Evolutionary conservation across 2,888 invertebrate genomes (phyloP), one percentile per base, ranked within the genome.

Genomic region (Caenorhabditis sp.): DNA sequence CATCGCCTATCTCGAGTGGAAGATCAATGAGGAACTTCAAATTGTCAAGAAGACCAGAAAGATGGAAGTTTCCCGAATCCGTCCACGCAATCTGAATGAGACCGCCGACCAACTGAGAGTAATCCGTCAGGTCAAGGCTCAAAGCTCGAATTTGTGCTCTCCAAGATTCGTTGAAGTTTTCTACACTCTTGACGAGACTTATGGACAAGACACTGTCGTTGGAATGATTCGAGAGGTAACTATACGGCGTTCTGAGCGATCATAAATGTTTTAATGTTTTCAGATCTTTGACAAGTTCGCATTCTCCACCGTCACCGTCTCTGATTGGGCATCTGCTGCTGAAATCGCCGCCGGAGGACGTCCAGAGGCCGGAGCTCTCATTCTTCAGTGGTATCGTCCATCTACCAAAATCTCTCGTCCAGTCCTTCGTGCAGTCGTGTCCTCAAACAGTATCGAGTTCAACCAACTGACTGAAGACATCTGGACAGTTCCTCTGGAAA

Each of bases 1-100:
- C n/a, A 85, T 86, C 31, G 79, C 84, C 3, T 88, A 88, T 26
- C 64, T 88, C 61, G 87, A 85, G 75, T 87, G 87, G 87, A 86
- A 85, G 70, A 74, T 87, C 69, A 87, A 87, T 73, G 88, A 88
- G 64, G 73, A 84, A 28, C 59, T 85, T 19, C 77, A 79, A 69
- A 85, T 86, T 49, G 80, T 87, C 59, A 86, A 86, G 14, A 80
- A 85, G 47, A 80, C 80, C n/a, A 38, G 84, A 24, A 81, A 81
- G 31, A 54, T 41, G 64, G 80, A 81, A 70, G 61, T 84, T 35
- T 51, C 63, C 8, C 28, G 49, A 64, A 84, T 77, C 51, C 76
- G 84, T 1, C 84, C 84, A 63, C 28, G 74, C 3, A 81, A 84
- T 59, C 26, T 84, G 51, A 84, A 84, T 44, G 84, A 84, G 31